Evolutionary conservation across 2,113 vertebrate species (phyloP), one percentile per base, ranked within the genome.

Genomic region (Ophiodon elongatus): DNA sequence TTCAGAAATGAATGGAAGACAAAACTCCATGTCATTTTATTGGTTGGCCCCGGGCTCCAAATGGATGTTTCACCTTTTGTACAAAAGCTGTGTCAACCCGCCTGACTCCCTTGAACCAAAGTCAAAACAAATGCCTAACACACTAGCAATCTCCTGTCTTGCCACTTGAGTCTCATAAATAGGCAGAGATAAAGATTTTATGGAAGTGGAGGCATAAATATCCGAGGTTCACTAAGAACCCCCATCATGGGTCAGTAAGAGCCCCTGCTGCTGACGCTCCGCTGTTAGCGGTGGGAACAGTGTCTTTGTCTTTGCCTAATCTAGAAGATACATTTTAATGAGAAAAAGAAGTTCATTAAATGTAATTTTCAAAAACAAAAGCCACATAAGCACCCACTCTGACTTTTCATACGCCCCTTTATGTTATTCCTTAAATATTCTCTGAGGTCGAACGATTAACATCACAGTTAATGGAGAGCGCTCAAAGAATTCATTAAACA

Each of bases 401-500:
- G 39, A 75, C 79, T 82, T 85, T 67, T 62, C 57, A 77, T 79
- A 66, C 62, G 25, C 57, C 74, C 56, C 66, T 86, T 66, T 23
- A 73, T 68, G 77, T 54, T 66, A 59, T 60, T 82, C 82, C 39
- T 63, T 62, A 80, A 75, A 83, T 72, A 79, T 80, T 83, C 85
- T 83, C 83, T 10, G 8, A 60, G 76, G 88, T 71, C 65, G 27
- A 67, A 70, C 35, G 72, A 90, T 91, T 90, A 90, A 60, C 89
- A 88, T 86, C 74, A 85, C 85, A 83, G 80, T 86, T 94, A 93
- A 93, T 85, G 85, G 80, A 57, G 73, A 63, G 76, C 80, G 76
- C 82, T 89, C 76, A 82, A 64, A 89, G 84, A 85, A 92, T 91
- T 91, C 87, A 93, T 93, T 92, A 89, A 88, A 82, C 43, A 50